Evolutionary conservation across 2,888 invertebrate genomes (phyloP).

Genomic region (Pseudococcus jackbeardsleyi): DNA sequence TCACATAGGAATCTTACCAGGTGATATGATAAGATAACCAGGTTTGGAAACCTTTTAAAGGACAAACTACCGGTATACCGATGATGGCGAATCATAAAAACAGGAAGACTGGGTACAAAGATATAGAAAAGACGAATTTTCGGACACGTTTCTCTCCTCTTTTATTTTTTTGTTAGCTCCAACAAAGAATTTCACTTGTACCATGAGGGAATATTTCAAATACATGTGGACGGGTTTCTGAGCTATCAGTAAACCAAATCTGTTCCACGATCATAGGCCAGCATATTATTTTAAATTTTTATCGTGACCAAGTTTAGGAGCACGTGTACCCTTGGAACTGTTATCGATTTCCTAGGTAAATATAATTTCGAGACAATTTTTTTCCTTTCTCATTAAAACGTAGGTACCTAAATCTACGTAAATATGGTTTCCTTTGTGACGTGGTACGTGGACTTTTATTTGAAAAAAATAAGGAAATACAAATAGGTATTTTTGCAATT

Average conservation of each 20-base stretch:
- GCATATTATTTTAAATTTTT: not conserved
- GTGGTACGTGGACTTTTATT: not conserved
- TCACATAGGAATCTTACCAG: not conserved
- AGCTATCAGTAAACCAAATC: not conserved
- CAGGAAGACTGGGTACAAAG: not conserved
- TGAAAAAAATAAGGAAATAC: not conserved
- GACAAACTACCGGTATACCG: conserved; percentile 16
- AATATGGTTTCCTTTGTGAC: not conserved
- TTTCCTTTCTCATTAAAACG: not conserved
- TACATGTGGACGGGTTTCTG: not conserved
- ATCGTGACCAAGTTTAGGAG: not conserved
- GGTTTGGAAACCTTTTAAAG: not conserved
- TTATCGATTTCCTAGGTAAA: not conserved
- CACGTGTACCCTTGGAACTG: conserved; percentile 6
- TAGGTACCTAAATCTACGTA: too few relatives aligned
- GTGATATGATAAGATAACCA: not conserved
- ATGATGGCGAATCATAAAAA: not conserved
- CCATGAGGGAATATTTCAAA: not conserved
- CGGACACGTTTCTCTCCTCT: conserved; percentile 2
- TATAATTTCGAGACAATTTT: not conserved
- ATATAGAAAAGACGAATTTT: not conserved
- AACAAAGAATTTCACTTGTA: not conserved
- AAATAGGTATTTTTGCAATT: not conserved
- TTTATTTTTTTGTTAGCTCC: not conserved
- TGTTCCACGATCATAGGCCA: not conserved